Evolutionary conservation across 2,113 vertebrate genomes (phyloP), one percentile per base, ranked within the genome.

Genomic region (Callithrix jacchus): DNA sequence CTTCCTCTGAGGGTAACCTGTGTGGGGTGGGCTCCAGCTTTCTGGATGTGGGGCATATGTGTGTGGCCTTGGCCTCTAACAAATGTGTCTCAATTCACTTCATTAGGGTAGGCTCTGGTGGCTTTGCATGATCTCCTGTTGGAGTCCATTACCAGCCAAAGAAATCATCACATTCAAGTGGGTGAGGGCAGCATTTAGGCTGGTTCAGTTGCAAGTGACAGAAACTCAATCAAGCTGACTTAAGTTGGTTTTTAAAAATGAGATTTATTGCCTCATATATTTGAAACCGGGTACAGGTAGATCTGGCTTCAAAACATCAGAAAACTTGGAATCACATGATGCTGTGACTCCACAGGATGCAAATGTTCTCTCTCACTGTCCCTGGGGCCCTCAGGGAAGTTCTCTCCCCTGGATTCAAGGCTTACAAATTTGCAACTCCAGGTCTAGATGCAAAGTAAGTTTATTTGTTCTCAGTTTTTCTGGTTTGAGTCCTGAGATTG

Each of bases 301-400:
- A 52, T 49, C 42, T 54, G 70, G 14, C 21, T 86, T 95, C 56
- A 81, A 64, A 47, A 14, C 40, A 79, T 20, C 45, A 73, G 54
- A 80, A 82, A 40, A 74, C 11, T 21, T 71, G 73, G 68, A 91
- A 23, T 45, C 16, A 18, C 40, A 25, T 40, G 71, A 42, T n/a
- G 40, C 21, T 5, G 4, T 35, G 35, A 71, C 11, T 56, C 54
- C n/a, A 0, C 1, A 71, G 42, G 32, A 56, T 0, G 1, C 23
- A 23, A 10, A 47, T 30, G 7, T 1, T 25, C 12, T 52, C 11
- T 66, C 5, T 20, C 7, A 42, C 42, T 7, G 7, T 85, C 25
- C 81, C 27, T 27, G 27, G 83, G 1, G 2, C 17, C 8, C 49
- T 20, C 5, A 68, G 56, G 23, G 30, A 76, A 25, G 14, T 54